Evolutionary conservation across 2,888 invertebrate species (phyloP).

Genomic region (Tinea pellionella): DNA sequence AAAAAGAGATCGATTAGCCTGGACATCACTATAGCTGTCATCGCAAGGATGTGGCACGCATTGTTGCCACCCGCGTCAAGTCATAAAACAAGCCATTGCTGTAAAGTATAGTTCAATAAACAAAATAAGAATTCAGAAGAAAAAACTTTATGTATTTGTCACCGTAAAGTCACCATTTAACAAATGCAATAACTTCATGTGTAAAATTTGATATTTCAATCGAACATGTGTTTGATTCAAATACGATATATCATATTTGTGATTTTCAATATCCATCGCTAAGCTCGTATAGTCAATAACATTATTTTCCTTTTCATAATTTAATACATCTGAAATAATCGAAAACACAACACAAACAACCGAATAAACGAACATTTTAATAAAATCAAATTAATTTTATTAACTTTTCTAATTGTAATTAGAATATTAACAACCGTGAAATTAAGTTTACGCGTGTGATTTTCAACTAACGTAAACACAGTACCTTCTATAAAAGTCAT

Average conservation of each 20-base stretch:
- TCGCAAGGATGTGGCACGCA: too few relatives aligned
- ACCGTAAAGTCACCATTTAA: constrained; percentile 33
- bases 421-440: neutral
- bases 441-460: neutral
- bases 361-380: neutral
- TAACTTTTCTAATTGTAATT: neutral
- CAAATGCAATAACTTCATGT: constrained; percentile 35
- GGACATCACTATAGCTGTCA: too few relatives aligned
- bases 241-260: constrained; percentile 43
- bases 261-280: constrained; percentile 42
- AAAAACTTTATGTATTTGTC: too few relatives aligned
- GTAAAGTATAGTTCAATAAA: too few relatives aligned
- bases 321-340: neutral
- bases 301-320: neutral
- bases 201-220: constrained; percentile 38
- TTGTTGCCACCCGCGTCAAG: too few relatives aligned
- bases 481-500: too few relatives aligned
- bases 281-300: constrained; percentile 37
- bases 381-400: neutral
- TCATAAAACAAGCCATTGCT: too few relatives aligned
- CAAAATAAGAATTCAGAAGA: too few relatives aligned
- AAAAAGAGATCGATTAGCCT: too few relatives aligned
- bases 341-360: neutral
- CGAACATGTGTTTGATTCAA: constrained; percentile 36
- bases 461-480: too few relatives aligned